Base-by-base conservation (phyloP, 2,113 vertebrate species). In the Oryzias javanicus region DNA sequence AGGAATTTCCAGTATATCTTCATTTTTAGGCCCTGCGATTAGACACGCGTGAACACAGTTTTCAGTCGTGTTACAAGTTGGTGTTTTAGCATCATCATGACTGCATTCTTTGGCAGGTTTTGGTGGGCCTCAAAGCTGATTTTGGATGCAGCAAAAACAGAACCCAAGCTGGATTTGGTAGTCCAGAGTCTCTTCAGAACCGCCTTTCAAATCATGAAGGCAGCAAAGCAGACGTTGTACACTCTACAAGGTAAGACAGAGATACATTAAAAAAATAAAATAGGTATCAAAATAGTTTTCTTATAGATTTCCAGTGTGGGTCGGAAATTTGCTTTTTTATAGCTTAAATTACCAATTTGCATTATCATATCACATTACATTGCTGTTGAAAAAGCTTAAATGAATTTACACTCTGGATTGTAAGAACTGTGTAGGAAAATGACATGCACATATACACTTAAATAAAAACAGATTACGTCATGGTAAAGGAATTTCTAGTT, bases 191-290 rank as follows among this genome's bases (percentile, higher is more conserved):
- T 83, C 24, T 70, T 93, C 12, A 64, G 44, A 50, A 66, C 45
- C 12, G 65, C 55, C 3, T 85, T 85, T 35, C 71, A 86, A 49
- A 78, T 75, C 35, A 86, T 92, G 87, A 69, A 72, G 49, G 14
- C 70, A 29, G 76, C 49, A 0, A 79, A 60, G 41, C 42, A 69
- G 35, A 44, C 54, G 12, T 41, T 89, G 3, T 66, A 85, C 2
- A 64, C 51, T 19, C 64, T 79, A 35, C 42, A 81, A 52, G 81
- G 92, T 91, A 82, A 67, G 69, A 35, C 29, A 10, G 8, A 35
- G 12, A 10, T 35, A 10, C 29, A 35, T 35, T 29, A 1, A 27
- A 27, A 27, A 27, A 27, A 27, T 27, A 27, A 27, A 27, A 27
- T 27, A 35, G 29, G 3, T 35, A 8, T 1, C 10, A 35, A 35